phyloP scores from a whole-genome alignment of 2,113 vertebrate species.

The Thunnus maccoyii region DNA sequence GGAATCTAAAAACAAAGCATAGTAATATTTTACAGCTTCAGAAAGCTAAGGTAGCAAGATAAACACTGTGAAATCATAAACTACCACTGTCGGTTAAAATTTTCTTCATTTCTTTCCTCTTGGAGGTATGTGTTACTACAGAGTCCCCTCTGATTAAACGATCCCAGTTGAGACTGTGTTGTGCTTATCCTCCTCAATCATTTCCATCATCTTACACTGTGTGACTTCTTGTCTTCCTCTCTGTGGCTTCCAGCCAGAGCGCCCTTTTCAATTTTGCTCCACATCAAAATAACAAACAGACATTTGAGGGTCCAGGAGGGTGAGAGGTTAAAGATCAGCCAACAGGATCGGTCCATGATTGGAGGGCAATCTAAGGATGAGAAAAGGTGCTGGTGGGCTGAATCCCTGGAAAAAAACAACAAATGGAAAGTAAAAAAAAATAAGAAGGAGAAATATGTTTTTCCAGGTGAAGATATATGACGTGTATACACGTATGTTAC shows the following conservation, averaged over 20 bases:
- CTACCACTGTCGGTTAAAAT: constrained; percentile 19
- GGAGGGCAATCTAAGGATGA: constrained; percentile 52
- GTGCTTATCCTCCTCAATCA: constrained; percentile 54
- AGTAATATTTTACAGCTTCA: constrained; percentile 35
- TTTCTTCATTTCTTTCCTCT: constrained; percentile 46
- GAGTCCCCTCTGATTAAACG: constrained; percentile 26
- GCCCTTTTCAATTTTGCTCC: constrained; percentile 47
- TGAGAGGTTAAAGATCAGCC: constrained; percentile 50
- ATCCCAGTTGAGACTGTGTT: constrained; percentile 47
- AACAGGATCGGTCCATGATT: constrained; percentile 47
- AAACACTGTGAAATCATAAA: constrained; percentile 34
- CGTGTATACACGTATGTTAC: constrained; percentile 34
- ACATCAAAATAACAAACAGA: constrained; percentile 42
- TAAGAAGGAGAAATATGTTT: not conserved
- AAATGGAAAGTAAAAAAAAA: not conserved
- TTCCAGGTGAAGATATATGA: not conserved
- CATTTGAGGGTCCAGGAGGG: constrained; percentile 41
- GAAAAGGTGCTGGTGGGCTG: constrained; percentile 76
- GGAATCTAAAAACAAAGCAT: constrained; percentile 41
- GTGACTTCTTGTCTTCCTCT: constrained; percentile 40
- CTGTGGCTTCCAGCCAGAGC: constrained; percentile 14
- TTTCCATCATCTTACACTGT: constrained; percentile 30
- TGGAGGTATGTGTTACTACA: constrained; percentile 53
- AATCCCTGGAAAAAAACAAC: constrained; percentile 68
- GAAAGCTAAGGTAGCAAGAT: constrained; percentile 13